Conservation (phyloP, 2,797 vertebrate genomes). For the Linurgus olivaceus region DNA sequence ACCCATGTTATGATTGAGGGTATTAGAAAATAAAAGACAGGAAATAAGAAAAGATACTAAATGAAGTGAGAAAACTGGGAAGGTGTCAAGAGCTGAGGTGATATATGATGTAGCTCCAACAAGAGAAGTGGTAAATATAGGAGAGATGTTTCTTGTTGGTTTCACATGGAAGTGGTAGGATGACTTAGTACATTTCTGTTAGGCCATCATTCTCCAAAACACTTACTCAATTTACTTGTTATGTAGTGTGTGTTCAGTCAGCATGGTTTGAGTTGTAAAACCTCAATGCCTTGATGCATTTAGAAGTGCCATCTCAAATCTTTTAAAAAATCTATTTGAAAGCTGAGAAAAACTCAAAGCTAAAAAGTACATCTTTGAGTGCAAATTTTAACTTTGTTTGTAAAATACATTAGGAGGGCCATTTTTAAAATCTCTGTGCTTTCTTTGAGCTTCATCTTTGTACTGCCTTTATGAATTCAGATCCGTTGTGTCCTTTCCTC, state of each 20-base stretch:
- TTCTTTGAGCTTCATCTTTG: conserved; percentile 44
- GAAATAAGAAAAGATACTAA: not conserved
- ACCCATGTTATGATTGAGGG: not conserved
- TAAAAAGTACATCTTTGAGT: not conserved
- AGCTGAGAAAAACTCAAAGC: not conserved
- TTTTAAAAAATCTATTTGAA: not conserved
- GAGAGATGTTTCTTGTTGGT: not conserved
- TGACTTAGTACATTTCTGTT: not conserved
- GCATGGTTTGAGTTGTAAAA: not conserved
- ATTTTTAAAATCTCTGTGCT: not conserved
- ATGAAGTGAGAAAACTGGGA: not conserved
- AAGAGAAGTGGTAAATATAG: not conserved
- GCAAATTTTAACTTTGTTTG: not conserved
- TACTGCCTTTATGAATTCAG: conserved; percentile 65
- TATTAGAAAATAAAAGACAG: not conserved
- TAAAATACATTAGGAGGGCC: not conserved
- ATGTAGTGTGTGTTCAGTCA: not conserved
- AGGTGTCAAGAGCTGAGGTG: not conserved
- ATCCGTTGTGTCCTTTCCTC: not conserved
- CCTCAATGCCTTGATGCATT: not conserved
- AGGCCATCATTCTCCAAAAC: not conserved
- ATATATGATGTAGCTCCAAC: not conserved
- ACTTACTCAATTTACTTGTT: not conserved
- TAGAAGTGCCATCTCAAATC: not conserved
- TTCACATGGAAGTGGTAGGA: not conserved